A percentile compares a stretch with the other conserved stretches of the same genome.
Evolutionary conservation across 2,113 vertebrate species (phyloP).

Genomic region (Illadopsis cleaveri): DNA sequence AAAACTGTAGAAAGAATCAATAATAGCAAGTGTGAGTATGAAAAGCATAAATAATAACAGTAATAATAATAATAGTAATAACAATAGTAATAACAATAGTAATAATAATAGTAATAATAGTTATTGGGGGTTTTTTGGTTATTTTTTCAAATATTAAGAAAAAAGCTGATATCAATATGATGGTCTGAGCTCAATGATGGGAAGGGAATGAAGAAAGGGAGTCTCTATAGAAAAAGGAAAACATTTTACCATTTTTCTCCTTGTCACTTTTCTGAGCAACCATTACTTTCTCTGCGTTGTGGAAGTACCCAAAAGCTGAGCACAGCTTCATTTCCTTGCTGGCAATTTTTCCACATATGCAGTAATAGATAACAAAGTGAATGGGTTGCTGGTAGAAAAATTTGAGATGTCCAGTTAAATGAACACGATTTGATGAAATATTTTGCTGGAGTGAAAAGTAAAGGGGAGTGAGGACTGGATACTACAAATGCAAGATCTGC

Average conservation of each 20-base stretch:
- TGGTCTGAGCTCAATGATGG: background rate
- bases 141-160: background rate
- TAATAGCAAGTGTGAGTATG: background rate
- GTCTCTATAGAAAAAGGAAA: background rate
- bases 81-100: too few species aligned
- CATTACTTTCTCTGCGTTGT: fast-evolving
- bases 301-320: background rate
- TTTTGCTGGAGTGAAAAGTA: background rate
- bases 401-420: background rate
- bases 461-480: background rate
- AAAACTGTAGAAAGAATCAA: background rate
- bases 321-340: fast-evolving
- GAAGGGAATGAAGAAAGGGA: background rate
- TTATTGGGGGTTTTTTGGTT: fast-evolving
- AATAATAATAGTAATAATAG: background rate
- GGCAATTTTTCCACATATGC: background rate
- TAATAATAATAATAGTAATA: background rate
- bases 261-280: background rate
- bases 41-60: too few species aligned
- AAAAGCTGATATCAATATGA: fast-evolving
- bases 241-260: background rate
- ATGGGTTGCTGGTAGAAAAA: background rate
- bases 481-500: background rate
- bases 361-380: background rate
- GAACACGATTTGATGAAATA: background rate